Conservation (phyloP, 35 echinoderm and acorn worm genomes). For the Diadema setosum region DNA sequence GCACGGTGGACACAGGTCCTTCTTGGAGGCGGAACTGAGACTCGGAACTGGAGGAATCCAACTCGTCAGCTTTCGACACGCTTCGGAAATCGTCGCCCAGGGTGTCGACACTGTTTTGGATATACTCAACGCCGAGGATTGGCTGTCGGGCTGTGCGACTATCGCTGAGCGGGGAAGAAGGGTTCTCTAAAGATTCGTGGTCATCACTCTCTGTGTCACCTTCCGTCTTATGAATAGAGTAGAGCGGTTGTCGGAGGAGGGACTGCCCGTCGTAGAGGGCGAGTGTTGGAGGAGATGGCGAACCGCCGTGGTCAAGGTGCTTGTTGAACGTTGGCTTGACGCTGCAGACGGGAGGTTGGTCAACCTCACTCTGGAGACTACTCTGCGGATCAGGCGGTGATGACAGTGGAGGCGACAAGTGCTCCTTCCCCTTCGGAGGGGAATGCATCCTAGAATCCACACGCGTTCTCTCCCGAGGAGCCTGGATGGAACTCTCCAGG, state of each 20-base stretch:
- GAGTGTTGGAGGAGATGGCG: neutral
- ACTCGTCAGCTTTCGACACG: neutral
- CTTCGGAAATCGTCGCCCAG: neutral
- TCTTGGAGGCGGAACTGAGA: neutral
- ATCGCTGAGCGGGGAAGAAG: neutral
- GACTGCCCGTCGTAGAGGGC: neutral
- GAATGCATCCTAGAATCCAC: too few species aligned
- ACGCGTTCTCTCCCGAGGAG: neutral
- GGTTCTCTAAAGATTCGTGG: neutral
- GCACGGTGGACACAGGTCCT: neutral
- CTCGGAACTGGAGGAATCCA: neutral
- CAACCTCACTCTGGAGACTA: neutral
- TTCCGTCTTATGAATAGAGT: neutral
- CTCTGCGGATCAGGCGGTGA: neutral
- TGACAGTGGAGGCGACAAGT: neutral
- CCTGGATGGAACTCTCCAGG: neutral
- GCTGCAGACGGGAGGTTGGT: neutral
- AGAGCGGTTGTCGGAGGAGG: neutral
- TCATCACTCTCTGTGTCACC: neutral
- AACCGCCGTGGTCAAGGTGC: neutral
- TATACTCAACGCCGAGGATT: constrained; percentile 60
- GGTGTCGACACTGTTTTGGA: constrained; percentile 47
- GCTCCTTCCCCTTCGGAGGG: neutral
- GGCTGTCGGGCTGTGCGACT: constrained; percentile 30
- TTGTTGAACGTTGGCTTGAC: neutral